Base-by-base conservation (phyloP, 2,888 invertebrate genomes). In the Amblyteles armatorius region DNA sequence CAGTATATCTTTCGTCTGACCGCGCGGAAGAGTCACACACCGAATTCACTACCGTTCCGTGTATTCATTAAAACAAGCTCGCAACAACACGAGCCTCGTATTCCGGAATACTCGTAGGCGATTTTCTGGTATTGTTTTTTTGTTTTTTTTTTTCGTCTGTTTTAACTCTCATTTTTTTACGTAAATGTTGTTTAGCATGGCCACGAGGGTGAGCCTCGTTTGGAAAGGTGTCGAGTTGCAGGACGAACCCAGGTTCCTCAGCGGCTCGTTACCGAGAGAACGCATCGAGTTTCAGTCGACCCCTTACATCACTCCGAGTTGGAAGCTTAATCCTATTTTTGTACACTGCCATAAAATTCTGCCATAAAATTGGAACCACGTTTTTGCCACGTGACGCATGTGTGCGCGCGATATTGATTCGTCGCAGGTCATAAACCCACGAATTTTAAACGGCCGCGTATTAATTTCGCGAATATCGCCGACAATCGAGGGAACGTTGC, bases 21-120 rank as follows among this genome's bases (percentile, higher is more conserved):
- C 60, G 69, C 60, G 50, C 76, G 76, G 69, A 81, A 81, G 50
- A 60, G 50, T 63, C 57, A 48, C 74, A 26, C 55, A 40, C 55
- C 44, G 52, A 82, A 82, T 76, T 71, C 69, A 82, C 63, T 26
- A 19, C 40, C 40, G 26, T 52, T 63, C 52, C 52, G 44, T 44
- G 33, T 16, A 72, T 77, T 82, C 82, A 77, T 82, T 77, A 71
- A 67, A 82, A 55, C 71, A 13, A 71, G 55, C 60, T 52, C 69
- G 52, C 52, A 22, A 33, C 71, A 52, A 77, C 77, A 65, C 33
- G 40, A 69, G 65, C n/a, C 29, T 19, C 44, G 44, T 44, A 77
- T 65, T 44, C 65, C 63, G 44, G 22, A 72, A 77, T 72, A 55
- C 26, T 55, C 16, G 6, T 4, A 3, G 6, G 5, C 29, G 16